Evolutionary conservation across 2,113 vertebrate species (phyloP).

Genomic region (Tragulus kanchil): DNA sequence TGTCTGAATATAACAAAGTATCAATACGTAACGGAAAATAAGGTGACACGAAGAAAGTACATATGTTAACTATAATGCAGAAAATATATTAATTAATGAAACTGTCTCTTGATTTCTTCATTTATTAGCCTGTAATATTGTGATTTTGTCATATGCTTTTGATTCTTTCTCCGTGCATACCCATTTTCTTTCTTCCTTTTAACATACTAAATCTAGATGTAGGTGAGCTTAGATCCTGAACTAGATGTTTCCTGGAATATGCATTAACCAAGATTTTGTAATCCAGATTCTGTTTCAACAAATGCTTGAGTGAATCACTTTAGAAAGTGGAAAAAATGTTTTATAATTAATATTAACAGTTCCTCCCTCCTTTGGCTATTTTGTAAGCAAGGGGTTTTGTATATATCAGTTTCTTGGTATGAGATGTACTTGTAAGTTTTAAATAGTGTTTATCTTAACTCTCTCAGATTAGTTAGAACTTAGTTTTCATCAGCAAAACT

Average conservation of each 20-base stretch:
- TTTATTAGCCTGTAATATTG: slow-evolving; percentile 70
- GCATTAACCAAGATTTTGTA: background rate
- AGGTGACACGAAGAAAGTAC: slow-evolving; percentile 95
- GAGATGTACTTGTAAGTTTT: background rate
- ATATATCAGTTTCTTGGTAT: slow-evolving; percentile 16
- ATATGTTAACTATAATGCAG: slow-evolving; percentile 99
- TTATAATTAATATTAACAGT: background rate
- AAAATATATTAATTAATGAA: slow-evolving; percentile 99
- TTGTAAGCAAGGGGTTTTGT: slow-evolving; percentile 21
- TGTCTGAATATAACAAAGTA: slow-evolving; percentile 99
- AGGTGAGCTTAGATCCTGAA: background rate
- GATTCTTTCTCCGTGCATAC: background rate
- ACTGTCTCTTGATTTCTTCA: slow-evolving; percentile 88
- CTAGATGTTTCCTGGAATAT: slow-evolving; percentile 11
- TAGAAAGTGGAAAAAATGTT: background rate
- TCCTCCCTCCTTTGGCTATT: background rate
- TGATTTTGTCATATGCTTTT: slow-evolving; percentile 15
- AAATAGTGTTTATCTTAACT: slow-evolving; percentile 16
- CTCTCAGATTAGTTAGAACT: slow-evolving; percentile 33
- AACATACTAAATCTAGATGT: background rate
- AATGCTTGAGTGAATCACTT: background rate
- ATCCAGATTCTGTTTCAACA: background rate
- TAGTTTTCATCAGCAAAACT: background rate
- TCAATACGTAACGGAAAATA: slow-evolving; percentile 98
- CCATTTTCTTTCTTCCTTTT: background rate